A percentile compares a stretch with the other conserved stretches of the same genome.
Evolutionary conservation across 2,888 invertebrate species (phyloP).

Genomic region (Spisula solida): DNA sequence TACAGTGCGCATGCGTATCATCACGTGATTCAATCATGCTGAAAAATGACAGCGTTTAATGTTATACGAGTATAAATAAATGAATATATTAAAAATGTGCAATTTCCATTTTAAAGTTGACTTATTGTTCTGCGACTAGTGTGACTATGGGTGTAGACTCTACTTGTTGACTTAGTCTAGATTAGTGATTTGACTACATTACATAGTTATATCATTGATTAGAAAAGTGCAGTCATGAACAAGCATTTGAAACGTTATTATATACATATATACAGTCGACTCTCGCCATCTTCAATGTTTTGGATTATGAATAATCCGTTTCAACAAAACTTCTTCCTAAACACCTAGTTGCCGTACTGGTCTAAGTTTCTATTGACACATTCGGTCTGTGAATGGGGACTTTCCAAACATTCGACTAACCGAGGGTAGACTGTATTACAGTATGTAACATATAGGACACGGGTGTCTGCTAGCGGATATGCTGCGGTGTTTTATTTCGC

Average conservation of each 20-base stretch:
- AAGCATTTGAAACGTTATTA: background rate
- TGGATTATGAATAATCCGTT: no score
- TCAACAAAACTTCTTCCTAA: no score
- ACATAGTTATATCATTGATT: background rate
- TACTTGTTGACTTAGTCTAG: background rate
- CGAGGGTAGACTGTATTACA: no score
- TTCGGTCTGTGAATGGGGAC: no score
- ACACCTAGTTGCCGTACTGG: no score
- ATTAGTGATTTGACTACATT: background rate
- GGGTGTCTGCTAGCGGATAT: background rate
- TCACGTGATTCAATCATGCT: constrained; percentile 63
- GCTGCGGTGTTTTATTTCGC: background rate
- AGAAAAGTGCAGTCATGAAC: background rate
- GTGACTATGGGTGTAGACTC: background rate
- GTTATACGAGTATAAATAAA: background rate
- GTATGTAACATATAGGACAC: background rate
- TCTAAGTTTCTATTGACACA: no score
- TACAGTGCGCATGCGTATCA: constrained; percentile 65
- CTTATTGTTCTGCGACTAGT: background rate
- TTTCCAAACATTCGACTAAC: no score
- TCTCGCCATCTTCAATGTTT: no score
- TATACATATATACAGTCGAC: no score
- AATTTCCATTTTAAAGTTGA: constrained; percentile 37
- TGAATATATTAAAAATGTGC: constrained; percentile 34
- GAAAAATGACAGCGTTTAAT: background rate